These are phyloP conservation scores for Ramazzottius varieornatus DNA, from an alignment of 2,888 invertebrate genomes.

Conservation along the genomic window DNA sequence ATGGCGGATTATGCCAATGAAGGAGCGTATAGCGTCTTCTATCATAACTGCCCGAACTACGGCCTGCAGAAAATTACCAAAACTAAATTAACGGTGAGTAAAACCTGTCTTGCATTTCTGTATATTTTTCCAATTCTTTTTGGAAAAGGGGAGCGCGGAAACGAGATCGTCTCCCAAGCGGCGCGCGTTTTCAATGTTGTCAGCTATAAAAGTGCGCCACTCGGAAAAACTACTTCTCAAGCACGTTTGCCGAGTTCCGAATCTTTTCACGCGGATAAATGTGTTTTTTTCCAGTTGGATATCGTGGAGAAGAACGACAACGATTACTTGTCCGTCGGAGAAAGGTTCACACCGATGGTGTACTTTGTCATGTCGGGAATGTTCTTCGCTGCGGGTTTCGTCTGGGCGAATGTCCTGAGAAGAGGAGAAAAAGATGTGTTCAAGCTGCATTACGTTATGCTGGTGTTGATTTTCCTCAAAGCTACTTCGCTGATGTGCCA, in stretches of 20 bases:
- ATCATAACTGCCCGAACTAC: slow-evolving; percentile 57
- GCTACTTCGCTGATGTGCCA: slow-evolving; percentile 75
- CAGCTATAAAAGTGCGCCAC: too few relatives aligned
- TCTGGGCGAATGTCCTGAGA: slow-evolving; percentile 68
- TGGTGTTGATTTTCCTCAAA: slow-evolving; percentile 66
- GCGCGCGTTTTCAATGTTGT: too few relatives aligned
- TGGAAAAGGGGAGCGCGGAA: neutral
- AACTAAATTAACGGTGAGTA: neutral
- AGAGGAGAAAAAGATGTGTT: slow-evolving; percentile 36
- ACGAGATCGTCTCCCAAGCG: too few relatives aligned
- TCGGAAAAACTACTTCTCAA: too few relatives aligned
- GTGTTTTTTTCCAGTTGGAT: slow-evolving; percentile 38
- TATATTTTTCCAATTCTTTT: neutral
- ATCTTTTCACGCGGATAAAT: too few relatives aligned
- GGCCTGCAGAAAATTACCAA: slow-evolving; percentile 11
- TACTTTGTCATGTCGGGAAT: slow-evolving; percentile 61
- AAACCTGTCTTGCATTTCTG: too few relatives aligned
- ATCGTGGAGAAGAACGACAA: slow-evolving; percentile 55
- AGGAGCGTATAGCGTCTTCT: slow-evolving; percentile 75
- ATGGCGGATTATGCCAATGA: slow-evolving; percentile 49
- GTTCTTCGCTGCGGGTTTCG: slow-evolving; percentile 60
- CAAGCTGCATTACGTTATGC: slow-evolving; percentile 90
- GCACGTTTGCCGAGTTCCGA: too few relatives aligned
- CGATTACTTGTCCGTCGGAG: slow-evolving; percentile 74
- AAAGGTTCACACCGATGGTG: slow-evolving; percentile 73